Evolutionary conservation across 1,140 invertebrate species (phyloP), one percentile per base, ranked within the genome.

Genomic region (Andrena cerasifolii): DNA sequence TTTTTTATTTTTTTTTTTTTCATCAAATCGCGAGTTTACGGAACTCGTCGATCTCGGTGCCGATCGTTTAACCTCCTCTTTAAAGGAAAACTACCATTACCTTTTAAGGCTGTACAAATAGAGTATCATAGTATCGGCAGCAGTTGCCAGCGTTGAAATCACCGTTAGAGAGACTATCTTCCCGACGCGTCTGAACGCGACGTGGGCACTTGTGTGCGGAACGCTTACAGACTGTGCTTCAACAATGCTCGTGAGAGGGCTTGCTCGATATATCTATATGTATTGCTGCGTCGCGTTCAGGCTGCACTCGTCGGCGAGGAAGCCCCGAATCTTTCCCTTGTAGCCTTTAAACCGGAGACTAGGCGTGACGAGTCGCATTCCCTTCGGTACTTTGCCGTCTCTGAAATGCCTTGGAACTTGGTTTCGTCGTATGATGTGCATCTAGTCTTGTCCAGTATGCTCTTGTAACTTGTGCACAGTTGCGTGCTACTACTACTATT

Each of bases 371-470:
- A 74, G 51, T 49, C 58, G 43, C 58, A 51, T 78, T 58, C 67
- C 45, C 49, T 54, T 45, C 40, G 79, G 67, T 63, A 67, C 43
- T 36, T 45, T 40, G 40, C 45, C 31, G 43, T 14, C 21, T 7
- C 3, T 24, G 6, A n/a, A 7, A 10, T 61, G 58, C 53, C 33
- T 33, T 65, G 33, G 54, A 76, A 82, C 56, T 59, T 78, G 33
- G 72, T 78, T 84, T 82, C 72, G 83, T 88, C 85, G 87, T 84
- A n/a, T n/a, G n/a, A 87, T 88, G 88, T 89, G 87, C 88, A 89
- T 89, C 88, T 89, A 89, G 88, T 89, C 88, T 83, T 89, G 86
- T 89, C 80, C 85, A 86, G 77, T 88, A 82, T 86, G 86, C 80
- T 77, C 79, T 83, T 74, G 81, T 86, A 86, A 84, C 63, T 86